phyloP scores from a whole-genome alignment of 37 sponge, comb jelly and placozoan species.

The Aphrocallistes beatrix region DNA sequence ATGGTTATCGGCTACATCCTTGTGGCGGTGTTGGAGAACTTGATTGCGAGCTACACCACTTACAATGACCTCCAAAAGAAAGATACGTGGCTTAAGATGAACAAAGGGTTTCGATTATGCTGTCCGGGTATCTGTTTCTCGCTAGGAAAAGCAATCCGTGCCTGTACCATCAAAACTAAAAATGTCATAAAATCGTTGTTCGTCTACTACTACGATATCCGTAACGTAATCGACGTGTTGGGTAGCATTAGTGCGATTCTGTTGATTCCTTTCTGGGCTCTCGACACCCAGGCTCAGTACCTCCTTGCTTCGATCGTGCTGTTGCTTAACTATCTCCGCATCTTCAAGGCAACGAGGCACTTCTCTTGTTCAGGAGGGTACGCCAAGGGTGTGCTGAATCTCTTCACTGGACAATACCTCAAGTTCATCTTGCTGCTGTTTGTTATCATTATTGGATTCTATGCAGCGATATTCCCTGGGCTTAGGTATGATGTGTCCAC shows the following conservation, averaged over 20 bases:
- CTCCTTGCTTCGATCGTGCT: background rate
- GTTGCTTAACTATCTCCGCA: background rate
- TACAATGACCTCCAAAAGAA: background rate
- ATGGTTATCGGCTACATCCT: background rate
- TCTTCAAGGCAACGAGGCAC: slow-evolving; percentile 1
- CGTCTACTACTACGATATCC: slow-evolving; percentile 3
- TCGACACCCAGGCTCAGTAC: background rate
- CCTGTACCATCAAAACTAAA: background rate
- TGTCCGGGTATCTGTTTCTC: background rate
- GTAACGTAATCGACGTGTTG: background rate
- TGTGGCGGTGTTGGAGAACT: background rate
- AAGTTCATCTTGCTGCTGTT: background rate
- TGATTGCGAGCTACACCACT: background rate
- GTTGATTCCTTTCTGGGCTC: background rate
- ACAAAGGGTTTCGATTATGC: slow-evolving; percentile 5
- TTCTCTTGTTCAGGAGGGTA: background rate
- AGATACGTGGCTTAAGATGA: background rate
- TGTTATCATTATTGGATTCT: background rate
- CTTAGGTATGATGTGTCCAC: background rate
- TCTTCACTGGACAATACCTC: slow-evolving; percentile 9
- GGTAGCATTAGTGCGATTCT: background rate
- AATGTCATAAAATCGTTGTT: background rate
- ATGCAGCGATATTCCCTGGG: background rate
- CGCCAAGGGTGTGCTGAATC: background rate
- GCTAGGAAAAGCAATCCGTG: slow-evolving; percentile 3